Percentiles rank a stretch among this genome's conserved stretches.
Evolutionary conservation across 35 echinoderm and acorn worm genomes (phyloP).

Genomic region (Ophioderma brevispina): DNA sequence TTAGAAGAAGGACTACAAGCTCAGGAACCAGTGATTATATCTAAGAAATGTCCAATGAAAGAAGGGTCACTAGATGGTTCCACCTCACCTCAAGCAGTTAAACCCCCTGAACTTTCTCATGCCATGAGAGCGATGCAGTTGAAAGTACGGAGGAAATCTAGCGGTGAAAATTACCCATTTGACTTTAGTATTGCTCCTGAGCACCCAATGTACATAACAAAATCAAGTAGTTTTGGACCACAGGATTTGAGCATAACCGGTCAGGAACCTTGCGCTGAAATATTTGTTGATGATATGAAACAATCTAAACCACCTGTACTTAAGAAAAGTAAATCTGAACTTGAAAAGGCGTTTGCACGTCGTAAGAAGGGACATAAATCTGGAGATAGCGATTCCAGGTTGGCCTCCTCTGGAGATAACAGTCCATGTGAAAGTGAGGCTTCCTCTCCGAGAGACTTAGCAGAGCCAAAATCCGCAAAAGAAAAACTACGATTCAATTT

Average conservation of each 20-base stretch:
- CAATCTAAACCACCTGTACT: constrained; percentile 34
- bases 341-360: constrained; percentile 54
- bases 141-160: constrained; percentile 62
- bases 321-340: constrained; percentile 38
- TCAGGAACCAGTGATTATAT: constrained; percentile 24
- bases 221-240: neutral
- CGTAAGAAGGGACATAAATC: constrained; percentile 30
- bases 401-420: neutral
- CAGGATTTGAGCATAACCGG: neutral
- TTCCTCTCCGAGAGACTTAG: constrained; percentile 32
- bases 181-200: constrained; percentile 22
- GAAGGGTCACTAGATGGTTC: constrained; percentile 2
- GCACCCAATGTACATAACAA: constrained; percentile 3
- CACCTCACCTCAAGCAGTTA: neutral
- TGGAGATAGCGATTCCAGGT: constrained; percentile 13
- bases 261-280: neutral
- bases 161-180: neutral
- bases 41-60: neutral
- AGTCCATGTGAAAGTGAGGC: neutral
- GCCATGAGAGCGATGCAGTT: constrained; percentile 59
- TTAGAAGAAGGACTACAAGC: constrained; percentile 33
- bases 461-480: constrained; percentile 10
- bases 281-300: neutral
- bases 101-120: constrained; percentile 27
- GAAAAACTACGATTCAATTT: constrained; percentile 22